These are phyloP conservation scores for Dipodomys merriami DNA, from an alignment of 2,113 vertebrate genomes.

Conservation along the genomic window DNA sequence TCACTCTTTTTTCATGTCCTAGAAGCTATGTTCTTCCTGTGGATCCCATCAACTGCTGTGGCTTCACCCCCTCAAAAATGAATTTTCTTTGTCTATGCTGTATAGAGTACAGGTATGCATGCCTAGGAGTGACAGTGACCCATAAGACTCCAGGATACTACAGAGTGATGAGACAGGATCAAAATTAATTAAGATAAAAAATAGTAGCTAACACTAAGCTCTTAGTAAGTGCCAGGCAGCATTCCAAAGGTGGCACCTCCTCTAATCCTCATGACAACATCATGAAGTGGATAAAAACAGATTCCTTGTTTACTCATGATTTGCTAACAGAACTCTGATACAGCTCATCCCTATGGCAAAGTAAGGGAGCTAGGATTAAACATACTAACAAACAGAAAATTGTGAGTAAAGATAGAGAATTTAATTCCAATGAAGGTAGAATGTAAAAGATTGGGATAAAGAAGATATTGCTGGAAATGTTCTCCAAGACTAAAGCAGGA, in stretches of 20 bases:
- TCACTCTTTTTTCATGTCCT: neutral
- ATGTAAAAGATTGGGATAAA: neutral
- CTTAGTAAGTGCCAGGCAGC: slow-evolving; percentile 39
- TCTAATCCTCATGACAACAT: slow-evolving; percentile 32
- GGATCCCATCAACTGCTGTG: neutral
- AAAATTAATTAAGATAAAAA: slow-evolving; percentile 48
- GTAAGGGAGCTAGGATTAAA: neutral
- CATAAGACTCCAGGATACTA: neutral
- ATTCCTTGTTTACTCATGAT: neutral
- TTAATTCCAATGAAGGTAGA: neutral
- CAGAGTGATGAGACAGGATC: slow-evolving; percentile 15
- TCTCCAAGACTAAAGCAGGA: neutral
- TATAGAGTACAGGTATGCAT: neutral
- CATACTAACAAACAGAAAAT: neutral
- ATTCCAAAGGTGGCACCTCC: slow-evolving; percentile 32
- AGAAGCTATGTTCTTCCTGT: too few species aligned
- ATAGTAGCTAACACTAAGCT: slow-evolving; percentile 30
- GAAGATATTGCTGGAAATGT: neutral
- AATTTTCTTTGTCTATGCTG: neutral
- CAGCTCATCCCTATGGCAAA: neutral
- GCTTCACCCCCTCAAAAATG: neutral
- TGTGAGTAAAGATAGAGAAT: neutral
- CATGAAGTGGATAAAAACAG: slow-evolving; percentile 17
- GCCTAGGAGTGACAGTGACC: neutral
- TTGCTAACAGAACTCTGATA: neutral